A percentile compares a stretch with the other conserved stretches of the same genome.
Evolutionary conservation across 2,888 invertebrate genomes (phyloP).

Genomic region (Acanthacorydalis orientalis): DNA sequence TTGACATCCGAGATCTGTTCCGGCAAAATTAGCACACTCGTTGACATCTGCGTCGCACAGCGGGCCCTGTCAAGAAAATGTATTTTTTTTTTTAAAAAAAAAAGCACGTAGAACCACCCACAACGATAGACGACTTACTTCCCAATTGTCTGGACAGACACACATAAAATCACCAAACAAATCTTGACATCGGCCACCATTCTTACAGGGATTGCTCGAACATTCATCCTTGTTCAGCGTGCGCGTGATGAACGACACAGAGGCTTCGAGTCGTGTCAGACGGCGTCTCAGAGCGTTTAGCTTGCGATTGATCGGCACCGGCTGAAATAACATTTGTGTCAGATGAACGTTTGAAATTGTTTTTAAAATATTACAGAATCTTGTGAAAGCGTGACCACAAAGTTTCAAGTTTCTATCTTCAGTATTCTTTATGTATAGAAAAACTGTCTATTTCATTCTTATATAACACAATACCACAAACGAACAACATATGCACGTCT

Average conservation of each 20-base stretch:
- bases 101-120: neutral
- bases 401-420: too few relatives aligned
- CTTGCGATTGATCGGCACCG: conserved; percentile 15
- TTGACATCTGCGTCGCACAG: conserved; percentile 68
- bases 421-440: too few relatives aligned
- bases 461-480: too few relatives aligned
- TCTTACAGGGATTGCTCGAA: conserved; percentile 54
- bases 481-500: too few relatives aligned
- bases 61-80: conserved; percentile 33
- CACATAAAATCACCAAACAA: conserved; percentile 55
- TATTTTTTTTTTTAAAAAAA: neutral
- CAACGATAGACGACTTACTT: conserved; percentile 32
- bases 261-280: conserved; percentile 13
- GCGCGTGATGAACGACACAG: conserved; percentile 21
- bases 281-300: conserved; percentile 27
- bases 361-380: too few relatives aligned
- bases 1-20: conserved; percentile 83
- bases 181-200: conserved; percentile 70
- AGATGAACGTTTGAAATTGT: too few relatives aligned
- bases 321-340: too few relatives aligned
- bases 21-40: conserved; percentile 64
- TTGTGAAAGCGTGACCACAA: too few relatives aligned
- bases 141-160: conserved; percentile 58
- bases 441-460: too few relatives aligned
- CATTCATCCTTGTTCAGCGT: conserved; percentile 45